Evolutionary conservation across 2,113 vertebrate genomes (phyloP), one percentile per base, ranked within the genome.

Genomic region (Butorides virescens): DNA sequence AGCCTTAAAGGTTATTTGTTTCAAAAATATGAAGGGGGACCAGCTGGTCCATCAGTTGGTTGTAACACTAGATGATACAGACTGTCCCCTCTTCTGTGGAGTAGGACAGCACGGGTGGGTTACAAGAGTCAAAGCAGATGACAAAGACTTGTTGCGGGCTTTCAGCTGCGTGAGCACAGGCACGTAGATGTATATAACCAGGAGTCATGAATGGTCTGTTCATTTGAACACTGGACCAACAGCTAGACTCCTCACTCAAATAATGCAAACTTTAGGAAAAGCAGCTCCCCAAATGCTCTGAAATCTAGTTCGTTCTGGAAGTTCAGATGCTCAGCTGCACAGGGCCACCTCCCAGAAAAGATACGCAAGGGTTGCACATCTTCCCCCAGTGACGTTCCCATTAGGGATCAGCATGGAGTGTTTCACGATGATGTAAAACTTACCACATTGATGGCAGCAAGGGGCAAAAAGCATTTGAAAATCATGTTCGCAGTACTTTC

Each of bases 381-480:
- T 26, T 78, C 27, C 26, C 29, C 26, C 68, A 46, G 12, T 26
- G 67, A 77, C 0, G 2, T 19, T 71, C 30, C 39, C 25, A 13
- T 73, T 30, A 67, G 34, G 62, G 52, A 87, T 55, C 22, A 14
- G 37, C 5, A 25, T 72, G 72, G 90, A 92, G 37, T 39, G 27
- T 58, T 86, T 80, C 66, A 78, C 62, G 49, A 62, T 22, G 8
- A 44, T 65, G 71, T 80, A 68, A 81, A 76, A 99, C 99, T 99
- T 98, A 99, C 99, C 99, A 97, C 99, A 99, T 49, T 99, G 99
- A 95, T 99, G 99, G 97, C 99, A 99, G 96, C 99, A 99, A 44
- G 99, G 99, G 76, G 99, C 99, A 71, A 99, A 99, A 75, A 99
- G 98, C 99, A 99, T 99, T 97, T 99, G 99, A 98, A 99, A 99